Percentiles rank a stretch among this genome's conserved stretches.
Evolutionary conservation across 2,113 vertebrate species (phyloP).

Genomic region (Phalacrocorax brasilianus): DNA sequence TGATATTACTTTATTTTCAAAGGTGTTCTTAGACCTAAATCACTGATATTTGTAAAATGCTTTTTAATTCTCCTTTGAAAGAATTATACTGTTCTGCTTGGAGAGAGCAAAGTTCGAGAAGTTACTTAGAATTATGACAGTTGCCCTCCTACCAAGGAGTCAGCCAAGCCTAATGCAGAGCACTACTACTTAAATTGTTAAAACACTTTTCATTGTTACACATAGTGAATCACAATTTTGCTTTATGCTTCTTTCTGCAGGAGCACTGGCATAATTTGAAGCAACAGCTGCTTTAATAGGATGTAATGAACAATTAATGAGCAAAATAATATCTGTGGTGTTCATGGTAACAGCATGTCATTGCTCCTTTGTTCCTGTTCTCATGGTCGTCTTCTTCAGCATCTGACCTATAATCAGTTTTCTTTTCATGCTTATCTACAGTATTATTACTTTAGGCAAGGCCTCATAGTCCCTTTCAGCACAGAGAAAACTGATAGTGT

Average conservation of each 20-base stretch:
- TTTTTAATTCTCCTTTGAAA: constrained; percentile 1
- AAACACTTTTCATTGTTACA: background rate
- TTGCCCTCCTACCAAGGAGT: background rate
- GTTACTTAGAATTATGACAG: background rate
- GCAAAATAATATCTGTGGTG: constrained; percentile 57
- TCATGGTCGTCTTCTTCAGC: background rate
- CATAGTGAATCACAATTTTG: constrained; percentile 43
- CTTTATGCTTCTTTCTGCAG: constrained; percentile 17
- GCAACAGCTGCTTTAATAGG: constrained; percentile 29
- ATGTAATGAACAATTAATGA: constrained; percentile 59
- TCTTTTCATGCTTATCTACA: constrained; percentile 18
- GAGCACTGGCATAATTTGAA: constrained; percentile 12
- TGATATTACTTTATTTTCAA: background rate
- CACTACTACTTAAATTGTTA: background rate
- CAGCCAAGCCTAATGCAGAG: background rate
- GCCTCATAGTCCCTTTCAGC: background rate
- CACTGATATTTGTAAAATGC: background rate
- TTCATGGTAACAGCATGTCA: constrained; percentile 40
- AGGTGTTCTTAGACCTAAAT: background rate
- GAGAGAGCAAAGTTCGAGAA: background rate
- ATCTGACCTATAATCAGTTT: constrained; percentile 51
- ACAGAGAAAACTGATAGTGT: background rate
- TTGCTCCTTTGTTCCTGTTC: constrained; percentile 45
- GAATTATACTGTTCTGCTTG: background rate
- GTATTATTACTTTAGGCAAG: constrained; percentile 12